phyloP scores from a whole-genome alignment of 2,797 vertebrate species.

The Buphagus erythrorhynchus region DNA sequence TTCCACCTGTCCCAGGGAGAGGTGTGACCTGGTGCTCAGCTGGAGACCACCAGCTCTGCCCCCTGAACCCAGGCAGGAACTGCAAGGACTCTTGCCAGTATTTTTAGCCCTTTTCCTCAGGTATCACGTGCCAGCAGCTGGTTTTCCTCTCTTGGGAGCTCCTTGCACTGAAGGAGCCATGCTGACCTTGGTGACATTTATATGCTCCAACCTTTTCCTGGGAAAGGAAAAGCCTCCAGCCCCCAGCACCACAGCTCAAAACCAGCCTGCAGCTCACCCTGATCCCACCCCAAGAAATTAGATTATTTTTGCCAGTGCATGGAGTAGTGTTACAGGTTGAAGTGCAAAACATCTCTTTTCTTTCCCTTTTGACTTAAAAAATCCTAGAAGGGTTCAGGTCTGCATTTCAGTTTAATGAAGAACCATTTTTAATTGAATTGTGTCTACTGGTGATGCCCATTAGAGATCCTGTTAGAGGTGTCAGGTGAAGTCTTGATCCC shows the following conservation, averaged over 20 bases:
- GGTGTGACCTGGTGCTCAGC: background rate
- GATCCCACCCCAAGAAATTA: background rate
- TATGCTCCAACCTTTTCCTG: background rate
- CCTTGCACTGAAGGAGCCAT: rapidly evolving
- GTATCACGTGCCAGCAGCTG: rapidly evolving
- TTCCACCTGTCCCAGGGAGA: background rate
- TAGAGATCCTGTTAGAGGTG: background rate
- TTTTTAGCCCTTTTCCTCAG: background rate
- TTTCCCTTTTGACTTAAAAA: background rate
- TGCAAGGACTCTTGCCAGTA: background rate
- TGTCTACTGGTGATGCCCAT: background rate
- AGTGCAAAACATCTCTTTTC: background rate
- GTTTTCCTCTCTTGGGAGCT: background rate
- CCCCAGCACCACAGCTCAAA: background rate
- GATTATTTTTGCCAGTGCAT: background rate
- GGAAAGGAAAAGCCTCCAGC: background rate
- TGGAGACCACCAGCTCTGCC: background rate
- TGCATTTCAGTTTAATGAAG: background rate
- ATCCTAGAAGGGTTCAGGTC: background rate
- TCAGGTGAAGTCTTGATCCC: background rate
- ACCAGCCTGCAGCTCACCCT: background rate
- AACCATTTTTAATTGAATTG: background rate
- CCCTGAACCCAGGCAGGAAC: background rate
- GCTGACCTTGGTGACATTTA: rapidly evolving
- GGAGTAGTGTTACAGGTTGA: background rate